Base-by-base conservation (phyloP, 1,140 invertebrate genomes). In the Maniola jurtina region DNA sequence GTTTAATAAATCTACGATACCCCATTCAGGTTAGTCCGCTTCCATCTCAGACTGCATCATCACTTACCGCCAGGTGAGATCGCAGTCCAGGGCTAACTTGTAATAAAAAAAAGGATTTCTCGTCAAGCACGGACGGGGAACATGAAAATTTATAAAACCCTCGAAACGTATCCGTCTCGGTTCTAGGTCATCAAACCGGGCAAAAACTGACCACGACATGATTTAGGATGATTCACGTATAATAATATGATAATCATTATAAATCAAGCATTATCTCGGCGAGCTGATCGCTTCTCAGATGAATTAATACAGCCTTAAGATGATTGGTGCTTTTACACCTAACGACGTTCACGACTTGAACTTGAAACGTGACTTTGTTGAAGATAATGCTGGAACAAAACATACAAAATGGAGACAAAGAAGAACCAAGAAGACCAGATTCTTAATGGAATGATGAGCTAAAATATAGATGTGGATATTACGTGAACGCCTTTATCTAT, bases 201-300 rank as follows among this genome's bases (percentile, higher is more conserved):
- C 76, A 81, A 80, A 83, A 80, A 80, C 59, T 63, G 57, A 36
- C 40, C 52, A 65, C 36, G 71, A 67, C 74, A 77, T 83, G 80
- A 83, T 83, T 84, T 83, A 86, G 75, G 69, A 74, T 79, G 81
- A 86, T 69, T 81, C 78, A 76, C 72, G 73, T 81, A 83, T 79
- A 81, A 86, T 84, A 82, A 78, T 81, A 84, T 81, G 81, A 80
- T 84, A 83, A 85, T 86, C 80, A 80, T 85, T 81, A 86, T 85
- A 85, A 85, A 85, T 87, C 81, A 87, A 70, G 47, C 64, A 81
- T 87, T 85, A 87, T 87, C 83, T 84, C 69, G 58, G 58, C 62
- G 68, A 70, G 76, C 70, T 78, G 77, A 85, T 88, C 79, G 76
- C 68, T 70, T 61, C 50, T 56, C 66, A 68, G 73, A 81, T 79